These are phyloP conservation scores for Nannoperca australis DNA, from an alignment of 2,797 vertebrate genomes.

Conservation along the genomic window DNA sequence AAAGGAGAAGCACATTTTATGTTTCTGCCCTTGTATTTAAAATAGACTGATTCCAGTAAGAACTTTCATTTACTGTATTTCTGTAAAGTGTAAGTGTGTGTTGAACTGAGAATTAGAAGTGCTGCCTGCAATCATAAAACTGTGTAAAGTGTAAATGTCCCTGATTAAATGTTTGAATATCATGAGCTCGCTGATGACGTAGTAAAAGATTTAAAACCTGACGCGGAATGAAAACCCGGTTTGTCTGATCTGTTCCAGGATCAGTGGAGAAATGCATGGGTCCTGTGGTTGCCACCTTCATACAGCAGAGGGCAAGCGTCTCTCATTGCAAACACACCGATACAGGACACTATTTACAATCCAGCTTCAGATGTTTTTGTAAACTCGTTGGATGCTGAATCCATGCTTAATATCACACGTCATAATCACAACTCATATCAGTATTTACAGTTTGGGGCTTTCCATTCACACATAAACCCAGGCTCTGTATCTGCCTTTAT, in stretches of 20 bases:
- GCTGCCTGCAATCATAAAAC: conserved; percentile 8
- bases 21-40: conserved; percentile 22
- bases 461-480: conserved; percentile 45
- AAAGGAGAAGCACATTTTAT: neutral
- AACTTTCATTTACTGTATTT: conserved; percentile 12
- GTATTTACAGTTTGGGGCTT: conserved; percentile 60
- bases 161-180: conserved; percentile 50
- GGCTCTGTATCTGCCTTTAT: conserved; percentile 14
- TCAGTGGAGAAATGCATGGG: neutral
- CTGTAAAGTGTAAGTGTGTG: conserved; percentile 9
- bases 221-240: conserved; percentile 37
- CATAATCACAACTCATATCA: conserved; percentile 37
- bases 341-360: conserved; percentile 74
- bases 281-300: conserved; percentile 29
- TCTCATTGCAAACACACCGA: conserved; percentile 43
- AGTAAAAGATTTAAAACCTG: neutral
- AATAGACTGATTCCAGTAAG: conserved; percentile 35
- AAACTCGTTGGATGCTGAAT: conserved; percentile 64
- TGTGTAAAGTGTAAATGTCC: conserved; percentile 39
- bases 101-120: neutral
- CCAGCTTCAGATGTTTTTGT: conserved; percentile 63
- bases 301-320: conserved; percentile 67
- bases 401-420: conserved; percentile 66
- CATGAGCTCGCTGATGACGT: conserved; percentile 17
- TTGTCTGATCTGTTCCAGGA: conserved; percentile 1